Conservation (phyloP, 2,113 vertebrate species). For the Orthonyx spaldingii region DNA sequence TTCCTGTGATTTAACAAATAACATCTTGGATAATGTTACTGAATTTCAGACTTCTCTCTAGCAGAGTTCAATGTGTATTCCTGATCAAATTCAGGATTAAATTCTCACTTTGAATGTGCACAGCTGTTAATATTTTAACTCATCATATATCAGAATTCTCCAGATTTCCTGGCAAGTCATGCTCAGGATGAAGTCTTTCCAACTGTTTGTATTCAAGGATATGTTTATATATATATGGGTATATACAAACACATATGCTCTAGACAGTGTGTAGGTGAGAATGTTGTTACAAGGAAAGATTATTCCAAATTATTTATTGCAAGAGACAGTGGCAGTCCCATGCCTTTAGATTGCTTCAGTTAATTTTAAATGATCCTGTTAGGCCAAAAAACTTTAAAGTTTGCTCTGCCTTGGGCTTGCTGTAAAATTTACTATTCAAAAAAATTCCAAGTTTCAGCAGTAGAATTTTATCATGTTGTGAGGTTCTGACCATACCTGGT, state of each 20-base stretch:
- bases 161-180: not conserved
- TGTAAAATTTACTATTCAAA: not conserved
- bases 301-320: slow-evolving; percentile 11
- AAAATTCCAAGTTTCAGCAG: not conserved
- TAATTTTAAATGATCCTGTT: not conserved
- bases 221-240: not conserved
- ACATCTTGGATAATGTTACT: not conserved
- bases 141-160: not conserved
- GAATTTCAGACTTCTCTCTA: not conserved
- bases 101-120: not conserved
- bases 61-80: not conserved
- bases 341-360: not conserved
- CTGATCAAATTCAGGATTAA: not conserved
- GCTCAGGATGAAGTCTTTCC: not conserved
- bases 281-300: not conserved
- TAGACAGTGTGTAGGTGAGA: slow-evolving; percentile 7
- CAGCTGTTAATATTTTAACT: slow-evolving; percentile 26
- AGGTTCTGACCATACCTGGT: not conserved
- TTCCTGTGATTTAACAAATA: not conserved
- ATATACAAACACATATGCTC: not conserved
- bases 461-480: not conserved
- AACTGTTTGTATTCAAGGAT: not conserved
- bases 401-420: not conserved
- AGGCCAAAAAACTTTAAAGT: not conserved
- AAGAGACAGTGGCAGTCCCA: not conserved